These are phyloP conservation scores for Epistrophe eligans DNA, from an alignment of 2,888 invertebrate species.

Conservation along the genomic window DNA sequence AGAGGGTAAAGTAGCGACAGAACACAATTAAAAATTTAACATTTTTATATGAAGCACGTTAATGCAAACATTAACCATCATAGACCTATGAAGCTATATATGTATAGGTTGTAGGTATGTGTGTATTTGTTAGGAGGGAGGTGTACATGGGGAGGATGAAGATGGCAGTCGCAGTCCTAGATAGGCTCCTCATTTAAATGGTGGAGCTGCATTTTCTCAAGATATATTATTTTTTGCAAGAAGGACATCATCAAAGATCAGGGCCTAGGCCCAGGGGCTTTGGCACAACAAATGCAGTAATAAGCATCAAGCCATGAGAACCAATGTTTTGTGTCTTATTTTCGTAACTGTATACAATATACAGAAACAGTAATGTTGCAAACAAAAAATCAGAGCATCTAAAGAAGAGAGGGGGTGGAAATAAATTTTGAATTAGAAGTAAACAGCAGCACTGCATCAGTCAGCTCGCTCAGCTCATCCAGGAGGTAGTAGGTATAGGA, in stretches of 20 bases:
- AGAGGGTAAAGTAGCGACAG: constrained; percentile 72
- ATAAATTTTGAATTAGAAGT: constrained; percentile 72
- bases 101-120: background rate
- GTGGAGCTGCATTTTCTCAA: constrained; percentile 43
- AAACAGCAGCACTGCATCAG: constrained; percentile 64
- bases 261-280: constrained; percentile 39
- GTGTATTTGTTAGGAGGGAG: background rate
- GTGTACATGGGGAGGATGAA: background rate
- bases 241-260: constrained; percentile 75
- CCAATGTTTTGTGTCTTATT: constrained; percentile 46
- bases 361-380: constrained; percentile 26
- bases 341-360: background rate
- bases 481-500: background rate
- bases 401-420: constrained; percentile 35
- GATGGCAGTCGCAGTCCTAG: constrained; percentile 12
- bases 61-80: constrained; percentile 72
- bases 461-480: background rate
- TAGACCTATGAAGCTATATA: background rate
- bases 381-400: constrained; percentile 24
- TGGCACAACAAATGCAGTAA: constrained; percentile 58
- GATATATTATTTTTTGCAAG: constrained; percentile 37
- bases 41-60: constrained; percentile 74
- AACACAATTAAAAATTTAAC: constrained; percentile 76
- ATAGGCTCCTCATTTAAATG: constrained; percentile 37
- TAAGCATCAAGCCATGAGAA: constrained; percentile 31